Conservation (phyloP, 2,797 vertebrate genomes). For the Prunella strophiata region DNA sequence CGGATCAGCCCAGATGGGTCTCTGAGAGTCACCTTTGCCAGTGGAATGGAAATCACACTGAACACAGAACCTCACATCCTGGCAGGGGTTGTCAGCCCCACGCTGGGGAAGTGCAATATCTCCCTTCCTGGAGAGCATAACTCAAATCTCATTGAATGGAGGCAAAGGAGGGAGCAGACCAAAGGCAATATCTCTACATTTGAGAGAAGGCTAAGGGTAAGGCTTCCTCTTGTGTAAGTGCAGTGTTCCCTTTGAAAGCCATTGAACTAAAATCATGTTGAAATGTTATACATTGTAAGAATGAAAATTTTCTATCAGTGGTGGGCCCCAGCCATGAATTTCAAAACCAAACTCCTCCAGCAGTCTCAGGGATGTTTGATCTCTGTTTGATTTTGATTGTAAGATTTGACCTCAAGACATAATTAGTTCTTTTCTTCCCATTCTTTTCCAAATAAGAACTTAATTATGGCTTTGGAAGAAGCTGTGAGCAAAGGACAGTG, state of each 20-base stretch:
- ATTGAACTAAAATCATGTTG: slow-evolving; percentile 11
- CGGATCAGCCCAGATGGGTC: slow-evolving; percentile 93
- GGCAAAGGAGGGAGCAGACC: slow-evolving; percentile 95
- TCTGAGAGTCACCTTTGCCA: slow-evolving; percentile 91
- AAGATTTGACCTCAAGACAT: slow-evolving; percentile 38
- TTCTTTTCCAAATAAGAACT: slow-evolving; percentile 44
- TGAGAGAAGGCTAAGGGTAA: slow-evolving; percentile 95
- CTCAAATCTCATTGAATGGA: slow-evolving; percentile 96
- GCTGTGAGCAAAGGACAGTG: slow-evolving; percentile 16
- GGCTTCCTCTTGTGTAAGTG: slow-evolving; percentile 50
- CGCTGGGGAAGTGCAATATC: slow-evolving; percentile 94
- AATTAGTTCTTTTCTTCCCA: slow-evolving; percentile 40
- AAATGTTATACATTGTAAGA: slow-evolving; percentile 24
- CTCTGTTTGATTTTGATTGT: slow-evolving; percentile 40
- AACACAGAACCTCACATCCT: slow-evolving; percentile 92
- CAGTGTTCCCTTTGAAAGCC: slow-evolving; percentile 25
- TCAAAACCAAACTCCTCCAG: not conserved
- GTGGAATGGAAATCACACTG: slow-evolving; percentile 94
- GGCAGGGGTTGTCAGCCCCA: slow-evolving; percentile 91
- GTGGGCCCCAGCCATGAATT: slow-evolving; percentile 35
- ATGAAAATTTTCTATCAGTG: slow-evolving; percentile 16
- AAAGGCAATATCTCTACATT: slow-evolving; percentile 94
- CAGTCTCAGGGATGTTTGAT: slow-evolving; percentile 18
- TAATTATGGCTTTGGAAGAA: slow-evolving; percentile 56
- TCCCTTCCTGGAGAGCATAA: slow-evolving; percentile 96